Conservation (phyloP, 1,140 invertebrate species). For the Pseudomyrmex sp. region DNA sequence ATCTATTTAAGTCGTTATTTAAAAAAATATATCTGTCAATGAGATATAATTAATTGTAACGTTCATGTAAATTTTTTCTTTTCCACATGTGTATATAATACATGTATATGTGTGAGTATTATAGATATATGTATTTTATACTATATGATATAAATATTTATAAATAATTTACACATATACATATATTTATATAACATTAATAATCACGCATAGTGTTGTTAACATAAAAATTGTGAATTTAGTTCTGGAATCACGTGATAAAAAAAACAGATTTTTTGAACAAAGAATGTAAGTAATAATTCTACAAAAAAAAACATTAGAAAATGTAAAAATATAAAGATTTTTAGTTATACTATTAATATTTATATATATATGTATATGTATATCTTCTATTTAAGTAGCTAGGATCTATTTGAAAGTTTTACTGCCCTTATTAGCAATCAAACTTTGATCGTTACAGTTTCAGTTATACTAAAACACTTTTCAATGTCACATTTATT, state of each 20-base stretch:
- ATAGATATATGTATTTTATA: no score
- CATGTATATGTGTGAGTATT: no score
- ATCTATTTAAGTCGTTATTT: constrained; percentile 10
- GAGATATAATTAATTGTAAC: neutral
- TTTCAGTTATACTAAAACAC: constrained; percentile 16
- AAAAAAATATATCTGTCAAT: neutral
- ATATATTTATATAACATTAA: constrained; percentile 1
- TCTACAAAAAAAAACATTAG: neutral
- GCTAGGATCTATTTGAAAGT: neutral
- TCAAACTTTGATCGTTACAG: neutral
- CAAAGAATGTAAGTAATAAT: neutral
- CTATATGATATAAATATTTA: neutral
- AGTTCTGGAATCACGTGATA: constrained; percentile 12
- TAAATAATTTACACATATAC: neutral
- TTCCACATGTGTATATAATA: no score
- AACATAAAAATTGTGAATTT: constrained; percentile 34
- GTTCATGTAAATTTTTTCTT: neutral
- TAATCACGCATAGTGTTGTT: constrained; percentile 4
- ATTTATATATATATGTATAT: neutral
- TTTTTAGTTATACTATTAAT: neutral
- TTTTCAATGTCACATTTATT: neutral
- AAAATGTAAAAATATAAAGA: constrained; percentile 12
- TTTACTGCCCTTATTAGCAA: neutral
- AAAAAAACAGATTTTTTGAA: constrained; percentile 21
- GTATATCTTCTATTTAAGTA: neutral